Conservation (phyloP, 2,888 invertebrate species). For the Notocelia uddmanniana region DNA sequence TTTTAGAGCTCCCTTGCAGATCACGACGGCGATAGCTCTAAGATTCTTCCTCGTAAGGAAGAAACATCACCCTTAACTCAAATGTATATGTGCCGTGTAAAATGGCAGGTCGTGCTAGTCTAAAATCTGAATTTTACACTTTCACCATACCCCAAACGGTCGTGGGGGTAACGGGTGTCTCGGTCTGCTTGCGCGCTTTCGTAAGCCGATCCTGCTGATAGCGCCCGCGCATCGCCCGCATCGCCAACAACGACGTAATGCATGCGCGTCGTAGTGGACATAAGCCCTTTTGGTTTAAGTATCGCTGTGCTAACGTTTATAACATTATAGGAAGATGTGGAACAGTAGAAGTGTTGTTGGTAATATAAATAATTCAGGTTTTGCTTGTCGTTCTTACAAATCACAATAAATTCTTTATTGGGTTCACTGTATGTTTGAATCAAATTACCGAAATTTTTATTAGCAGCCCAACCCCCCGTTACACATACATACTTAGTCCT, state of each 20-base stretch:
- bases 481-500: no score
- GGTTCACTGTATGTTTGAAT: background rate
- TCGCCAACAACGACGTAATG: background rate
- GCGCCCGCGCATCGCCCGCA: conserved; percentile 38
- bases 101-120: background rate
- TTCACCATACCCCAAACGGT: conserved; percentile 43
- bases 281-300: background rate
- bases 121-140: conserved; percentile 30
- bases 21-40: no score
- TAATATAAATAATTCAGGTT: background rate
- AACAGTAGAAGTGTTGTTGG: conserved; percentile 1
- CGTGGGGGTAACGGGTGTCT: conserved; percentile 65
- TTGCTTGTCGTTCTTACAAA: background rate
- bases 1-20: no score
- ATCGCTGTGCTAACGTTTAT: conserved; percentile 9
- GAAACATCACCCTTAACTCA: background rate
- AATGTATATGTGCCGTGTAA: background rate
- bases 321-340: conserved; percentile 15
- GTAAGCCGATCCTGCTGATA: conserved; percentile 79
- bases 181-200: conserved; percentile 78
- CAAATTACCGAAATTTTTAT: background rate
- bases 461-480: background rate
- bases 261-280: background rate
- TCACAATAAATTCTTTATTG: no score
- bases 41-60: background rate